Conservation (phyloP, 2,888 invertebrate species). For the Boloria selene region DNA sequence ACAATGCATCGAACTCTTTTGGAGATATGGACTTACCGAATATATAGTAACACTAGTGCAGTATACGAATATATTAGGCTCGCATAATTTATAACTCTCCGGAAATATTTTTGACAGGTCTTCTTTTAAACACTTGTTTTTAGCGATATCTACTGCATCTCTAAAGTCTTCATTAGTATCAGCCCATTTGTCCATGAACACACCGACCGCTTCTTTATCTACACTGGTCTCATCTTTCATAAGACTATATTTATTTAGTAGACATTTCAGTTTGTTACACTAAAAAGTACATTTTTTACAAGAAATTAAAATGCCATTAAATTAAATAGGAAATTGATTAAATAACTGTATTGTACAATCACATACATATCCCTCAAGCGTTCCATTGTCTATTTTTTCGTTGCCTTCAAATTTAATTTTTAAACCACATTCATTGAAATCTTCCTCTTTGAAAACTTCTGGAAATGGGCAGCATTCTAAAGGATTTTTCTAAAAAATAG, state of each 20-base stretch:
- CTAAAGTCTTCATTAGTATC: constrained; percentile 51
- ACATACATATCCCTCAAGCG: constrained; percentile 55
- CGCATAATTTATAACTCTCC: too few relatives aligned
- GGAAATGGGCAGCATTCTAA: constrained; percentile 61
- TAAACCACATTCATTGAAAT: constrained; percentile 57
- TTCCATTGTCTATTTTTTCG: constrained; percentile 32
- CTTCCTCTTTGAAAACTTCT: constrained; percentile 53
- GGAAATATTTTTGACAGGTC: constrained; percentile 39
- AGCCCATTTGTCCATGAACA: constrained; percentile 53
- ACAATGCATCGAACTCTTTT: too few relatives aligned
- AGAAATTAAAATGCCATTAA: too few relatives aligned
- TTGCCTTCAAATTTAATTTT: constrained; percentile 38
- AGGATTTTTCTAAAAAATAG: constrained; percentile 54
- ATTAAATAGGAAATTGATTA: too few relatives aligned
- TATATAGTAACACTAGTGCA: too few relatives aligned
- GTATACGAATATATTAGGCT: too few relatives aligned
- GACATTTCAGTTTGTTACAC: constrained; percentile 60
- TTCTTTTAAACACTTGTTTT: constrained; percentile 50
- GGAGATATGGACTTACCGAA: too few relatives aligned
- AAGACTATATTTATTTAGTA: constrained; percentile 55
- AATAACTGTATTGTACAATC: constrained; percentile 1
- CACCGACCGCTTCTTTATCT: constrained; percentile 49
- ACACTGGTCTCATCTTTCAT: constrained; percentile 51
- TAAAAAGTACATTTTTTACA: constrained; percentile 41
- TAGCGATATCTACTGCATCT: constrained; percentile 49